phyloP scores from a whole-genome alignment of 2,113 vertebrate genomes.

The Columbina picui region DNA sequence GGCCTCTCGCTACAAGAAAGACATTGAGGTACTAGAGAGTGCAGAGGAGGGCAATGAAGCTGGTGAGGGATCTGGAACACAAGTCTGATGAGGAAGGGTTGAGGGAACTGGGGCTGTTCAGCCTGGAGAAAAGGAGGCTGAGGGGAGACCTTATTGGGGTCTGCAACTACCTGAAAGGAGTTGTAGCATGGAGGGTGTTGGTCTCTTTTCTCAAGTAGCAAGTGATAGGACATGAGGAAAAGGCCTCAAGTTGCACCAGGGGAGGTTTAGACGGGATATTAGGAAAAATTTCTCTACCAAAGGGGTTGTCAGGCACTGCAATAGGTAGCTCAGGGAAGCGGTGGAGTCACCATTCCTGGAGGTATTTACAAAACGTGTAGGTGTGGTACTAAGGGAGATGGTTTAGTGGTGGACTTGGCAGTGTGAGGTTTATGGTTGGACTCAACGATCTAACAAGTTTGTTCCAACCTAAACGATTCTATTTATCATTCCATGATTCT shows the following conservation, averaged over 20 bases:
- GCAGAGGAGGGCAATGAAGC: neutral
- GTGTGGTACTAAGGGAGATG: fast-evolving
- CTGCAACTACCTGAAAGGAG: neutral
- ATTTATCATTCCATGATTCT: neutral
- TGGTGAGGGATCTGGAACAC: too few relatives aligned
- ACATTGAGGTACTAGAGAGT: neutral
- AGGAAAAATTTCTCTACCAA: neutral
- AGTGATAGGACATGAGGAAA: neutral
- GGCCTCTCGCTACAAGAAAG: neutral
- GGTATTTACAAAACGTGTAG: neutral
- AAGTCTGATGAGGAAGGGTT: fast-evolving
- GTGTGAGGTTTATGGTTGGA: fast-evolving
- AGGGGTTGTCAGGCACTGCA: neutral
- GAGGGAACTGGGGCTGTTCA: neutral
- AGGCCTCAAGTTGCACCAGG: fast-evolving
- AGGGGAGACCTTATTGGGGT: neutral
- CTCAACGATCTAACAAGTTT: neutral
- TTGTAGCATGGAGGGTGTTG: fast-evolving
- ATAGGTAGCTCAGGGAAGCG: neutral
- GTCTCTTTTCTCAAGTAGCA: neutral
- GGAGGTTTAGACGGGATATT: neutral
- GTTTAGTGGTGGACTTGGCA: neutral
- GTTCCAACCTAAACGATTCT: neutral
- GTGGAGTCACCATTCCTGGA: fast-evolving
- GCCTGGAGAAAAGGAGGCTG: neutral